phyloP scores from a whole-genome alignment of 2,797 vertebrate genomes.

The Danio jaintianensis region DNA sequence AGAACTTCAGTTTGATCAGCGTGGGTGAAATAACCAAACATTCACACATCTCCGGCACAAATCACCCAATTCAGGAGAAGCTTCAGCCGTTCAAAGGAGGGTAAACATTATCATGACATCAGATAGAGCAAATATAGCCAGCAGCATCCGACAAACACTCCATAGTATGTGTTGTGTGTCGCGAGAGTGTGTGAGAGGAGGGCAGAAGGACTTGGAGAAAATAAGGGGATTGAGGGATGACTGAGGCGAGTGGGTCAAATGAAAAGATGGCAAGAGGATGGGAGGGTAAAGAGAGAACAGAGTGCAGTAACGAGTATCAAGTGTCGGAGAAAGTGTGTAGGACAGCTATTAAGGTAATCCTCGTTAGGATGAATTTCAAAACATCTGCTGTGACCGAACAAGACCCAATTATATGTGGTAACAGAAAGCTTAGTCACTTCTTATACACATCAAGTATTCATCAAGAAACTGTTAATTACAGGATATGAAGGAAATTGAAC shows the following conservation, averaged over 20 bases:
- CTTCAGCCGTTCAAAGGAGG: conserved; percentile 37
- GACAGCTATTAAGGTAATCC: conserved; percentile 25
- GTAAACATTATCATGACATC: conserved; percentile 53
- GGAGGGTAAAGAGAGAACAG: conserved; percentile 51
- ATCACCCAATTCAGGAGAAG: conserved; percentile 46
- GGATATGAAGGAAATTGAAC: neutral
- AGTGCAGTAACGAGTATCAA: conserved; percentile 48
- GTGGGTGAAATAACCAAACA: conserved; percentile 52
- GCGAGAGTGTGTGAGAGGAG: conserved; percentile 55
- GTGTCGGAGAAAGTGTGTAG: conserved; percentile 32
- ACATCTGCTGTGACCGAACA: conserved; percentile 38
- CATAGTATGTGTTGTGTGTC: conserved; percentile 55
- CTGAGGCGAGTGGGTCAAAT: conserved; percentile 43
- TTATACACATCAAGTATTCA: conserved; percentile 44
- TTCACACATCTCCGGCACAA: conserved; percentile 54
- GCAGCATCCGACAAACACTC: conserved; percentile 53
- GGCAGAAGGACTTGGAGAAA: conserved; percentile 38
- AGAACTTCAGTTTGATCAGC: conserved; percentile 27
- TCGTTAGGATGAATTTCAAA: conserved; percentile 26
- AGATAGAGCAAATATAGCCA: conserved; percentile 39
- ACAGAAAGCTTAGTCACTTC: conserved; percentile 47
- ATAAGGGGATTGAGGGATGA: conserved; percentile 44
- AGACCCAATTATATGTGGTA: conserved; percentile 14
- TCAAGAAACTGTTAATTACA: conserved; percentile 25
- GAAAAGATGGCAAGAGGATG: conserved; percentile 40